Conservation (phyloP, 2,797 vertebrate genomes). For the Enteromius afrohamiltoni region DNA sequence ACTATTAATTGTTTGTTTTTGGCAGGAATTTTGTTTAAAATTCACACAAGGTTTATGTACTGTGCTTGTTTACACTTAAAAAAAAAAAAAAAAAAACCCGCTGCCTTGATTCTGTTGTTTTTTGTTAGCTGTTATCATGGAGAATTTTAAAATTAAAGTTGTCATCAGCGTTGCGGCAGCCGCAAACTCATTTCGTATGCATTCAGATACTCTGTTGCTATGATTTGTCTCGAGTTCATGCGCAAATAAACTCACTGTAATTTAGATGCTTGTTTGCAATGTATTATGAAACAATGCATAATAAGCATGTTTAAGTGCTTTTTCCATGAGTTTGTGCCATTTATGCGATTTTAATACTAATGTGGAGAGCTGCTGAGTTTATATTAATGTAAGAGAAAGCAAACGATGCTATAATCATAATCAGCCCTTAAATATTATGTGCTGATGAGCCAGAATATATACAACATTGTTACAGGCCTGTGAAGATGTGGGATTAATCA, state of each 20-base stretch:
- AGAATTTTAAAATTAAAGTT: neutral
- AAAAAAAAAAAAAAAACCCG: neutral
- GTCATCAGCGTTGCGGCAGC: no score
- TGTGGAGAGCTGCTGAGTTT: no score
- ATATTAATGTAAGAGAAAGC: no score
- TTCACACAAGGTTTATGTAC: neutral
- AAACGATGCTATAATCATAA: no score
- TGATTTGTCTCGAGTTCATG: neutral
- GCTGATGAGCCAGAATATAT: no score
- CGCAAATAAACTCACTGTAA: neutral
- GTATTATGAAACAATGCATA: neutral
- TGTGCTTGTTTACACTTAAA: neutral
- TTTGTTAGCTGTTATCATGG: neutral
- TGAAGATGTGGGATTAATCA: no score
- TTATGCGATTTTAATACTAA: no score
- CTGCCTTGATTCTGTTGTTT: neutral
- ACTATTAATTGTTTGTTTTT: no score
- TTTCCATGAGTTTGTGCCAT: neutral
- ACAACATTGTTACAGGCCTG: no score
- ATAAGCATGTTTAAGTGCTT: neutral
- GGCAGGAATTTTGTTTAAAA: neutral
- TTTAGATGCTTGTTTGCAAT: neutral
- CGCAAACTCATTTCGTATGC: neutral
- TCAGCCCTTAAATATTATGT: no score
- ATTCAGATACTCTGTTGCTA: neutral